phyloP scores from a whole-genome alignment of 2,113 vertebrate species.

The Pardalotus punctatus region DNA sequence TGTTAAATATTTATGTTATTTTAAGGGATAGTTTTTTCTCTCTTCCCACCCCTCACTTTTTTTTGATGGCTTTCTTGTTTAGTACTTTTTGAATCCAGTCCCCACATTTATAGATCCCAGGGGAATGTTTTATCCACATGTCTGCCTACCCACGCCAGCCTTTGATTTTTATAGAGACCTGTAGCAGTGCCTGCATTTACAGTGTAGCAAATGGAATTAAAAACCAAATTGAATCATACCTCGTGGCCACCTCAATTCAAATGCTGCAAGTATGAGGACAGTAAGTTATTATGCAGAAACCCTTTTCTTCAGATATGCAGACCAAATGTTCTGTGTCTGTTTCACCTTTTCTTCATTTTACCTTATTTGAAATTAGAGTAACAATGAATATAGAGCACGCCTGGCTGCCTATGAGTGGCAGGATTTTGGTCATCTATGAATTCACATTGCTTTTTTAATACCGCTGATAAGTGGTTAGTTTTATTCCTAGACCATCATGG shows the following conservation, averaged over 20 bases:
- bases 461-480: not conserved
- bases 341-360: slow-evolving; percentile 36
- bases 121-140: not conserved
- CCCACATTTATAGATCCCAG: not conserved
- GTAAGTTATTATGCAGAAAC: slow-evolving; percentile 9
- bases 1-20: not conserved
- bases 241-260: not conserved
- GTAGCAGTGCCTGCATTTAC: slow-evolving; percentile 26
- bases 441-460: slow-evolving; percentile 24
- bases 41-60: not conserved
- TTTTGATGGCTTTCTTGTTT: not conserved
- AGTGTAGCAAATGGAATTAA: not conserved
- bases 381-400: slow-evolving; percentile 7
- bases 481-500: not conserved
- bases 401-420: not conserved
- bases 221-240: slow-evolving; percentile 59
- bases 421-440: not conserved
- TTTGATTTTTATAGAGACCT: slow-evolving; percentile 20
- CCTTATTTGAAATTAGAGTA: slow-evolving; percentile 20
- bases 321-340: slow-evolving; percentile 42
- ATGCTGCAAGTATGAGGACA: not conserved
- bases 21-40: not conserved
- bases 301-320: not conserved
- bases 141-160: not conserved
- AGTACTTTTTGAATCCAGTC: not conserved